Percentiles rank a stretch among this genome's conserved stretches.
Conservation (phyloP, 2,888 invertebrate species). For the Drosophila sordidula region DNA sequence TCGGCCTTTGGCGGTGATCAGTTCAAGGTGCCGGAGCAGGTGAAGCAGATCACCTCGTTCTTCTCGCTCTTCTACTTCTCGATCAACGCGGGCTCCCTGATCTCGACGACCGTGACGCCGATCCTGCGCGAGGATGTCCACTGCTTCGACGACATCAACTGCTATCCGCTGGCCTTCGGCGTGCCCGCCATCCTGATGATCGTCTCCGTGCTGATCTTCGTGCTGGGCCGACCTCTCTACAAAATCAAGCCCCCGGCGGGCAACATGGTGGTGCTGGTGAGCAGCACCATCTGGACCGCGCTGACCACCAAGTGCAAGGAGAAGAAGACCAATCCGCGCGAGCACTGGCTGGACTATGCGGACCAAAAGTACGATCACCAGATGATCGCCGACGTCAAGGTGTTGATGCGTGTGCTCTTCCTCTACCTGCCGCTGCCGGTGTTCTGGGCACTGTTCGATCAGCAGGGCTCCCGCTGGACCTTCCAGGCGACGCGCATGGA, state of each 20-base stretch:
- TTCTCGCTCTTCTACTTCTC: conserved; percentile 98
- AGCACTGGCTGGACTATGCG: conserved; percentile 97
- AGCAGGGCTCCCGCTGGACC: conserved; percentile 97
- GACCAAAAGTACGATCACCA: conserved; percentile 85
- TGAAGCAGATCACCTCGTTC: conserved; percentile 91
- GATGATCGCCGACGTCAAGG: conserved; percentile 89
- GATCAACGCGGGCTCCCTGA: conserved; percentile 95
- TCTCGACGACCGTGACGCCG: conserved; percentile 95
- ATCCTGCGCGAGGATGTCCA: conserved; percentile 91
- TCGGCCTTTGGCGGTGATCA: conserved; percentile 98
- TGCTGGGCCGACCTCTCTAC: conserved; percentile 91
- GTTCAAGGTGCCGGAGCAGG: conserved; percentile 92
- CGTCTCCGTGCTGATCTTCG: conserved; percentile 91
- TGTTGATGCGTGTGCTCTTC: conserved; percentile 90
- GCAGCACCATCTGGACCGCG: conserved; percentile 88
- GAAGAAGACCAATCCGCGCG: conserved; percentile 85
- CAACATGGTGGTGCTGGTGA: conserved; percentile 90
- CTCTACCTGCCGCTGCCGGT: conserved; percentile 96
- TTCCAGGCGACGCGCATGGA: conserved; percentile 97
- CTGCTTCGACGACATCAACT: conserved; percentile 91
- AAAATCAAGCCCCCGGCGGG: conserved; percentile 92
- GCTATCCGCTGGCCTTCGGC: conserved; percentile 94
- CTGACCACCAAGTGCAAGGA: conserved; percentile 83
- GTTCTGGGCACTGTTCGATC: conserved; percentile 99
- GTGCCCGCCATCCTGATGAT: conserved; percentile 95